Base-by-base conservation (phyloP, 64 coral and sea anemone species). In the Porites lutea region DNA sequence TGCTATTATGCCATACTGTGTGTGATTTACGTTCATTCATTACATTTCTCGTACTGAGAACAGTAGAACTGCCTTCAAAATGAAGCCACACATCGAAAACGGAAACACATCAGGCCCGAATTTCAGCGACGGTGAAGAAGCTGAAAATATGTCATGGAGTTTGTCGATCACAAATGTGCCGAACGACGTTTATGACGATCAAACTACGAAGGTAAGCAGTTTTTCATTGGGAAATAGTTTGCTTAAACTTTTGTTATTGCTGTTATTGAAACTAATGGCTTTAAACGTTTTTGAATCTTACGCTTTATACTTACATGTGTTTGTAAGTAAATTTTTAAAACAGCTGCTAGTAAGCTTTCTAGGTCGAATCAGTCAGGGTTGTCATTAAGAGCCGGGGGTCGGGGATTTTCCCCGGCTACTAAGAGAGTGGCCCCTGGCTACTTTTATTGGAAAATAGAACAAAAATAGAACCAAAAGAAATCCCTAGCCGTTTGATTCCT, bases 151-250 rank as follows among this genome's bases (percentile, higher is more conserved):
- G 20, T 79, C 58, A 6, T 88, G 82, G 21, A 93, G 95, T 94
- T 65, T 97, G 46, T 97, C 95, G 13, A 88, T 97, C 11, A 97
- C 95, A 46, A 97, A 97, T 69, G 75, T 94, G 13, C 95, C 95
- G 6, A 78, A 71, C 20, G 61, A 51, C 87, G 91, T 97, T 23
- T 97, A 80, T 82, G 92, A 97, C 22, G 88, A 97, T 90, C 21
- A 88, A 88, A 85, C 88, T 18, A 71, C 79, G 6, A 97, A 97
- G 88, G 95, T 97, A 72, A 72, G 88, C 19, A 3, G 68, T 60
- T 12, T 81, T 37, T 37, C 27, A 37, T 37, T 37, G 27, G 27
- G 27, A 37, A 77, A 5, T 3, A 79, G 43, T 71, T 2, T 37
- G 27, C 27, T 37, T 37, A 37, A 37, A 37, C 27, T 37, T 37